These are phyloP conservation scores for Tenthredo scrophulariae DNA, from an alignment of 2,888 invertebrate species.

Conservation along the genomic window DNA sequence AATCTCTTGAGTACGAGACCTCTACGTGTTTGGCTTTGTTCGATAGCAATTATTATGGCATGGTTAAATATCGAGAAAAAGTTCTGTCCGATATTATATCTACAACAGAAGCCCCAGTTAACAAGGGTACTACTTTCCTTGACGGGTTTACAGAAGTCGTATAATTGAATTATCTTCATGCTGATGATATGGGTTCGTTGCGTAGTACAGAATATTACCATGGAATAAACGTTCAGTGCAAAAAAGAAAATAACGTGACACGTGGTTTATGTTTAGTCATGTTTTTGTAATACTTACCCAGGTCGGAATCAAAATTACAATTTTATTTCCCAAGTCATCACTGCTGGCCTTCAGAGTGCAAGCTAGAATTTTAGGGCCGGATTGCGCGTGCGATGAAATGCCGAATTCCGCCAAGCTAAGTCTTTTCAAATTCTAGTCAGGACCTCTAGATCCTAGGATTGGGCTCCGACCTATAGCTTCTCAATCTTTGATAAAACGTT, in stretches of 20 bases:
- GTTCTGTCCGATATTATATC: conserved; percentile 12
- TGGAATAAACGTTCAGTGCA: neutral
- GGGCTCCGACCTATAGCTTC: no score
- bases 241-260: neutral
- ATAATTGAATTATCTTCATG: conserved; percentile 14
- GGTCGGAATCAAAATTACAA: neutral
- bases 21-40: neutral
- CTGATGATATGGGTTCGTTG: neutral
- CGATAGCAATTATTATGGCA: neutral
- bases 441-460: no score
- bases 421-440: no score
- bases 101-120: conserved; percentile 31
- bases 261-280: neutral
- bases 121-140: conserved; percentile 26
- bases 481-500: no score
- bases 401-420: no score
- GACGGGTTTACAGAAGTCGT: conserved; percentile 39
- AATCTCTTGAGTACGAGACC: neutral
- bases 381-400: no score
- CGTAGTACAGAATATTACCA: neutral
- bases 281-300: neutral
- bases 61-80: neutral
- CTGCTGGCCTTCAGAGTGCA: no score
- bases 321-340: no score
- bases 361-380: no score